These are phyloP conservation scores for human DNA, from an alignment of 2,113 vertebrate genomes.

Conservation along the genomic window GRCh38 chr18:11718501-11719000, in stretches of 20 bases:
- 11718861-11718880: background rate
- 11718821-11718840: background rate
- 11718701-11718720: background rate
- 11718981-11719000: background rate
- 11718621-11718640: background rate
- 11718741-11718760: background rate
- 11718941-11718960: background rate
- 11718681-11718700: background rate
- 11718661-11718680: background rate
- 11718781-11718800: background rate
- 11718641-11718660: background rate
- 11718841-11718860: conserved; percentile 40
- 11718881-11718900: background rate
- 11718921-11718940: conserved; percentile 29
- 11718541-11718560: background rate
- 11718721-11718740: background rate
- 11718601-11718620: background rate
- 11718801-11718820: background rate
- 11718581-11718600: background rate
- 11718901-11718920: conserved; percentile 38
- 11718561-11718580: background rate
- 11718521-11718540: background rate
- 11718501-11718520: background rate
- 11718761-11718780: background rate
- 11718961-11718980: background rate